Base-by-base conservation (phyloP, 2,113 vertebrate species). In the Narcine bancroftii region DNA sequence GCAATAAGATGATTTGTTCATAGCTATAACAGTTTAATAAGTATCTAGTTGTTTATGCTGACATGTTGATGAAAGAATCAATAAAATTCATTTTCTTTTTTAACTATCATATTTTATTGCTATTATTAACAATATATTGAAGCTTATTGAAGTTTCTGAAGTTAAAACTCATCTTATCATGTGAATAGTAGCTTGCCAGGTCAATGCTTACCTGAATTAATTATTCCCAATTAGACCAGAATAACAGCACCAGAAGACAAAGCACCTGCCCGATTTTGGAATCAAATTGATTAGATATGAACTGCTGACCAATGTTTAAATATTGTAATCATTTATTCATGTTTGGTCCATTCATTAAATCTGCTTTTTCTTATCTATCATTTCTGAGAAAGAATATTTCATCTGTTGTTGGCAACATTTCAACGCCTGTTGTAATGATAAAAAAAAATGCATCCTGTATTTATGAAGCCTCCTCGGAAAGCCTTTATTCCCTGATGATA, bases 71-170 rank as follows among this genome's bases (percentile, higher is more conserved):
- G 56, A 87, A 33, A 19, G 36, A 83, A 42, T 91, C 63, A 26
- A 91, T 71, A 33, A 26, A 29, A 26, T 45, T 45, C 39, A 91
- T 91, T 91, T 91, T 47, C 66, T 69, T 66, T 66, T 65, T 91
- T 91, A 91, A 4, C 26, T 71, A 39, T 2, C 89, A 91, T 69
- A 36, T 45, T 69, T 69, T 69, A 91, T 45, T 69, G 29, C 63
- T 47, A 29, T 91, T 65, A 69, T 45, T 69, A 91, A 42, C 10
- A 47, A 26, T 91, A 65, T 91, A 11, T 13, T 91, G 29, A 69
- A 47, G 89, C 26, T 42, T 91, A 91, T 91, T 47, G 89, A 91
- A 69, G 63, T 91, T 71, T 26, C 63, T 91, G 89, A 91, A 69
- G 65, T 91, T n/a, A 69, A 69, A 69, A 69, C 71, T 69, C 65